These are phyloP conservation scores for Danionella cerebrum DNA, from an alignment of 2,113 vertebrate genomes.

Conservation along the genomic window DNA sequence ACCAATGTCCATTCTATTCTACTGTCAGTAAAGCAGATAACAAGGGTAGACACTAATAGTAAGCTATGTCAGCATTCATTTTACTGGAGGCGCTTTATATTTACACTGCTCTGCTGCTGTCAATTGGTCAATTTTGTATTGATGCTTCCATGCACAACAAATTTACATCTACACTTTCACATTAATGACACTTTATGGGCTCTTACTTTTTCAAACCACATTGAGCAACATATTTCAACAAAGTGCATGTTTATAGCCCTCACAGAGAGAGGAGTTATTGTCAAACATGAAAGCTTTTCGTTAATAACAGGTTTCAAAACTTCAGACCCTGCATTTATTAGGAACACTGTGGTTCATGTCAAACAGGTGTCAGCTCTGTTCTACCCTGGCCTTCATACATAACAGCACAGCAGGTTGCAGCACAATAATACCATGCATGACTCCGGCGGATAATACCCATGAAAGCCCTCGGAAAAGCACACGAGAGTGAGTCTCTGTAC, in stretches of 20 bases:
- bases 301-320: slow-evolving; percentile 19
- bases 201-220: neutral
- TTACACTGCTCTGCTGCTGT: neutral
- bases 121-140: neutral
- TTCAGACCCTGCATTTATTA: neutral
- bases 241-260: neutral
- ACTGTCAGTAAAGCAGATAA: neutral
- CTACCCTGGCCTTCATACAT: slow-evolving; percentile 9
- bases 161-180: neutral
- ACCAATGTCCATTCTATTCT: neutral
- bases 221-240: neutral
- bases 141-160: neutral
- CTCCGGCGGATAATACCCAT: slow-evolving; percentile 1
- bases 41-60: neutral
- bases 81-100: neutral
- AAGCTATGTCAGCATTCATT: neutral
- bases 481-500: neutral
- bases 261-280: neutral
- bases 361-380: neutral
- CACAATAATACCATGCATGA: neutral
- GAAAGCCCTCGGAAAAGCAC: neutral
- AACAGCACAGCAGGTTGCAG: neutral
- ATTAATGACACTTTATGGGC: neutral
- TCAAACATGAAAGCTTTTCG: neutral
- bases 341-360: neutral